A percentile compares a stretch with the other conserved stretches of the same genome.
Conservation (phyloP, 2,113 vertebrate species). For the Microtus pennsylvanicus region DNA sequence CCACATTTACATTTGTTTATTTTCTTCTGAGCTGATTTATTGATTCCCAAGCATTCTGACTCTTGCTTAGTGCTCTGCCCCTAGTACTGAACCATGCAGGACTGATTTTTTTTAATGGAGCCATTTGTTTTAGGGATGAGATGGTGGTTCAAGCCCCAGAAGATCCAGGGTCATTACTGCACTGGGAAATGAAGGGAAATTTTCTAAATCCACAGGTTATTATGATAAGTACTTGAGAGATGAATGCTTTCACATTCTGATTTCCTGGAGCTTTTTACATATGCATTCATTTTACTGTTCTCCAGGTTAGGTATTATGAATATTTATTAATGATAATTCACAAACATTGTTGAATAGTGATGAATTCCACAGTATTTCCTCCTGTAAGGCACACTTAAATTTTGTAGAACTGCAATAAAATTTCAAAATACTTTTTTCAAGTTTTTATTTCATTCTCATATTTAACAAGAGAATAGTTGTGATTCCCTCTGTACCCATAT, state of each 20-base stretch:
- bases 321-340: slow-evolving; percentile 61
- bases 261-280: slow-evolving; percentile 56
- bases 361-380: slow-evolving; percentile 46
- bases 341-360: slow-evolving; percentile 4
- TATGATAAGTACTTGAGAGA: slow-evolving; percentile 63
- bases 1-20: not conserved
- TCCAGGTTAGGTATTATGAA: slow-evolving; percentile 53
- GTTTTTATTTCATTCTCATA: not conserved
- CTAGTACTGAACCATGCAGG: not conserved
- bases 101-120: not conserved
- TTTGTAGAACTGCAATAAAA: slow-evolving; percentile 17
- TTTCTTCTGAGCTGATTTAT: not conserved
- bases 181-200: slow-evolving; percentile 39
- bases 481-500: not conserved
- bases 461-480: slow-evolving; percentile 12
- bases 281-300: slow-evolving; percentile 31
- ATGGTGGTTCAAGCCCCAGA: not conserved
- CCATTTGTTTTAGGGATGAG: not conserved
- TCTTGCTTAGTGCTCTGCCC: not conserved
- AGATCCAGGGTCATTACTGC: slow-evolving; percentile 44
- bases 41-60: not conserved
- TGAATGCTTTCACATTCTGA: slow-evolving; percentile 32
- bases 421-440: not conserved
- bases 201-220: slow-evolving; percentile 44
- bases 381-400: slow-evolving; percentile 20